Evolutionary conservation across 2,113 vertebrate species (phyloP).

Genomic region (Sylvietta virens): DNA sequence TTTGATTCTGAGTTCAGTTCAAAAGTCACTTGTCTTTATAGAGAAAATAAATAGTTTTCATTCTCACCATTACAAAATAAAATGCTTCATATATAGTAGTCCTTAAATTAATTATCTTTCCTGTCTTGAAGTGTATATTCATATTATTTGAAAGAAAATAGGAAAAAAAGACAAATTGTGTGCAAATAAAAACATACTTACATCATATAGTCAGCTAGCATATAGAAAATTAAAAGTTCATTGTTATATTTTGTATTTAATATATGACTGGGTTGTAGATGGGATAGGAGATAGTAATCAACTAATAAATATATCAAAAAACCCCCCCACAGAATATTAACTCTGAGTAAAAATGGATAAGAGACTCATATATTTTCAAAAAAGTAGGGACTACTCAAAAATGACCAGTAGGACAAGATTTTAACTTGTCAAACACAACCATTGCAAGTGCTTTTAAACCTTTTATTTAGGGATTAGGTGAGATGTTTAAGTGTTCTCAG

Average conservation of each 20-base stretch:
- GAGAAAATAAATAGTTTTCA: not conserved
- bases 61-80: not conserved
- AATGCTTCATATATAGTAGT: not conserved
- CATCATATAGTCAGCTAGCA: not conserved
- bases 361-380: not conserved
- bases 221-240: not conserved
- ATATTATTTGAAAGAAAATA: not conserved
- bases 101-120: not conserved
- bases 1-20: not conserved
- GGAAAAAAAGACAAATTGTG: not conserved
- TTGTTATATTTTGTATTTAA: not conserved
- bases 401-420: not conserved
- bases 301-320: not conserved
- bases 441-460: not conserved
- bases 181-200: not conserved
- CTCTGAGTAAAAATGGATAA: not conserved
- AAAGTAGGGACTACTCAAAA: not conserved
- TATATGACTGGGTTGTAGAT: not conserved
- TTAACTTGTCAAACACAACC: not conserved
- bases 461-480: not conserved
- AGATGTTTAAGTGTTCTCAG: not conserved
- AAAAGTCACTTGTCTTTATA: not conserved
- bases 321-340: accelerated
- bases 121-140: not conserved
- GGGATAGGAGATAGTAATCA: not conserved